Conservation (phyloP, 2,113 vertebrate genomes). For the Marmota monax region DNA sequence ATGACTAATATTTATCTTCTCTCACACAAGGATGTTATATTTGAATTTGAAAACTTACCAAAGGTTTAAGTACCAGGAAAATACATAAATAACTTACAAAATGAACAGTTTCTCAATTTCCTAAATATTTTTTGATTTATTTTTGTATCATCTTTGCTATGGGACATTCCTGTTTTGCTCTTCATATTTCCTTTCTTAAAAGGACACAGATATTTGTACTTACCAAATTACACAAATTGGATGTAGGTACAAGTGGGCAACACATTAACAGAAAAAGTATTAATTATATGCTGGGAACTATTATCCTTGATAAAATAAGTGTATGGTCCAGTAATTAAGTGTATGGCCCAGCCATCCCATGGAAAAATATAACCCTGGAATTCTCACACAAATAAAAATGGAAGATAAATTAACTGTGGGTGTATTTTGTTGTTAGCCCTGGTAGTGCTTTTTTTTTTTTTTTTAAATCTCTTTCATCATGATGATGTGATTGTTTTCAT, state of each 20-base stretch:
- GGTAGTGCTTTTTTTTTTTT: background rate
- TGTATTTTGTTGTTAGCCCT: background rate
- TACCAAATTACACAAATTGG: background rate
- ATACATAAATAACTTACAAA: background rate
- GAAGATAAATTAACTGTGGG: background rate
- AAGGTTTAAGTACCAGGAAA: background rate
- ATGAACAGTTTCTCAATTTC: background rate
- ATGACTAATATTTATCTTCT: accelerated
- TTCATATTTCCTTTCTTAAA: background rate
- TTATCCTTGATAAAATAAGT: background rate
- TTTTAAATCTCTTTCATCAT: background rate
- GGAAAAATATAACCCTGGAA: background rate
- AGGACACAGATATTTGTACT: background rate
- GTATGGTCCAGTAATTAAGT: background rate
- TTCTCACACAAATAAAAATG: background rate
- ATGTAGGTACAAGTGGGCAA: background rate
- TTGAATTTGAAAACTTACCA: background rate
- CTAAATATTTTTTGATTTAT: background rate
- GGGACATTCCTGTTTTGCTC: background rate
- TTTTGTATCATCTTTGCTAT: background rate
- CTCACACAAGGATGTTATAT: background rate
- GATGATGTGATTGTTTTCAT: background rate
- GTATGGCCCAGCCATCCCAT: background rate
- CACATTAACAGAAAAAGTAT: background rate
- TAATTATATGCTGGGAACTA: background rate